phyloP scores from a whole-genome alignment of 1,140 invertebrate genomes.

The Sarcophaga bullata region DNA sequence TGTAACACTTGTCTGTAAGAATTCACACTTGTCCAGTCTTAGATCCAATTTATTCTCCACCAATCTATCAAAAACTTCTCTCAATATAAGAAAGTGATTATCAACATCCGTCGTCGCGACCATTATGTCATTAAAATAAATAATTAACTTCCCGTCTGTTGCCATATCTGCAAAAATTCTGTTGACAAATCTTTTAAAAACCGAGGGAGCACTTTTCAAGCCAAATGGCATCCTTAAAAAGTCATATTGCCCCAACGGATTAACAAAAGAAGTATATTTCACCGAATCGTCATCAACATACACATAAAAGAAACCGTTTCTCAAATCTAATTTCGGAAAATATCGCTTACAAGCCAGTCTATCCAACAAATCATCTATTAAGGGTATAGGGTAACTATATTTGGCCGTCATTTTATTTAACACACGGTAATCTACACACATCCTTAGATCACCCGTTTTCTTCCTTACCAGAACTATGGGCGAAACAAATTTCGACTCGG shows the following conservation, averaged over 20 bases:
- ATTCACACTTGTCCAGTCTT: slow-evolving; percentile 62
- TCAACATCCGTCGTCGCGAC: slow-evolving; percentile 29
- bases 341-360: slow-evolving; percentile 45
- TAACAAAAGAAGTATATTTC: slow-evolving; percentile 57
- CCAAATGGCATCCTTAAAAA: slow-evolving; percentile 56
- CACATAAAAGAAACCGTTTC: slow-evolving; percentile 61
- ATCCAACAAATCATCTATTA: slow-evolving; percentile 60
- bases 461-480: slow-evolving; percentile 55
- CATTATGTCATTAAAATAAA: slow-evolving; percentile 48
- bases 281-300: slow-evolving; percentile 47
- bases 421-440: slow-evolving; percentile 53
- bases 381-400: slow-evolving; percentile 55
- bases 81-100: slow-evolving; percentile 45
- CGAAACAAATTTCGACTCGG: slow-evolving; percentile 54
- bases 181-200: slow-evolving; percentile 64
- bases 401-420: slow-evolving; percentile 50
- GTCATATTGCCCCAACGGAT: slow-evolving; percentile 55
- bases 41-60: slow-evolving; percentile 59
- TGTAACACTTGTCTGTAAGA: slow-evolving; percentile 54
- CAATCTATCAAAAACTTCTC: slow-evolving; percentile 50
- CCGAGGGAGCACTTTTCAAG: slow-evolving; percentile 54
- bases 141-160: slow-evolving; percentile 31
- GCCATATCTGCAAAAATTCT: slow-evolving; percentile 53
- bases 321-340: slow-evolving; percentile 56
- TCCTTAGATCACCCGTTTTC: slow-evolving; percentile 49